Conservation (phyloP, 2,888 invertebrate genomes). For the Agrilus biguttatus region DNA sequence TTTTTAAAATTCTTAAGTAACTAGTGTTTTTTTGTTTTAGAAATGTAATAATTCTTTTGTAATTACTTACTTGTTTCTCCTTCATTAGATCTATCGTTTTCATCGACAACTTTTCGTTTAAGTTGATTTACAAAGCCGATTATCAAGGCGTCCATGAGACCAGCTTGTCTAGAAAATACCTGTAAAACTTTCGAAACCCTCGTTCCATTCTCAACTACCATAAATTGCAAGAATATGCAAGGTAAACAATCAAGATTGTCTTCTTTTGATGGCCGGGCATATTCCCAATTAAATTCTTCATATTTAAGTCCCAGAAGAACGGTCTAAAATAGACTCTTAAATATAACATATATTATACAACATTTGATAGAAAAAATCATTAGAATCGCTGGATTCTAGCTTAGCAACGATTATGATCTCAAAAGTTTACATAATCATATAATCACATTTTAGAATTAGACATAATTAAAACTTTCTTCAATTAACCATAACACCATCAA, state of each 20-base stretch:
- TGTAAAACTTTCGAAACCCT: slow-evolving; percentile 68
- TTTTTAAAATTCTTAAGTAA: no score
- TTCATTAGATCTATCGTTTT: slow-evolving; percentile 29
- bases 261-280: slow-evolving; percentile 73
- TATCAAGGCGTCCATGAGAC: slow-evolving; percentile 78
- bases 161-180: slow-evolving; percentile 59
- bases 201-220: slow-evolving; percentile 61
- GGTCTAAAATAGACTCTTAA: slow-evolving; percentile 39
- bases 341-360: background rate
- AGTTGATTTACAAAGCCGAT: slow-evolving; percentile 69
- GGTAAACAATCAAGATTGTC: slow-evolving; percentile 77
- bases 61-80: background rate
- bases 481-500: no score
- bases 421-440: no score
- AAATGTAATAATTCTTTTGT: no score
- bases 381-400: no score
- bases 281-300: slow-evolving; percentile 87
- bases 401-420: no score
- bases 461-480: no score
- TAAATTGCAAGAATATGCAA: slow-evolving; percentile 84
- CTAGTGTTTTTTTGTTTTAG: no score
- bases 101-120: slow-evolving; percentile 34
- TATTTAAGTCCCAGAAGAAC: slow-evolving; percentile 72
- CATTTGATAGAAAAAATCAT: no score
- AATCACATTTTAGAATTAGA: no score